phyloP scores from a whole-genome alignment of 2,888 invertebrate genomes.

The Adelognathus sp. region DNA sequence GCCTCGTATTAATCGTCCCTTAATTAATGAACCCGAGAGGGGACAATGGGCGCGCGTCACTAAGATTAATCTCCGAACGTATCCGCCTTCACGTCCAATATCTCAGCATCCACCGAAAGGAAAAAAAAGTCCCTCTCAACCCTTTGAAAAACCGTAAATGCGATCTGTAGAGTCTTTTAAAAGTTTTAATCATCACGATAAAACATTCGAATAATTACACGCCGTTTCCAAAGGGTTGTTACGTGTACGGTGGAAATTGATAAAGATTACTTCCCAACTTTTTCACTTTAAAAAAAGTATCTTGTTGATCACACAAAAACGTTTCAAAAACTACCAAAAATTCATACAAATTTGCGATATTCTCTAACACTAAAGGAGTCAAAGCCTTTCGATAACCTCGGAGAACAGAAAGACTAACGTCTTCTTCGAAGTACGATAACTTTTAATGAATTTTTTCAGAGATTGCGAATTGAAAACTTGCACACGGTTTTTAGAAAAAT shows the following conservation, averaged over 20 bases:
- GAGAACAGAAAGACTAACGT: background rate
- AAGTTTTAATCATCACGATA: background rate
- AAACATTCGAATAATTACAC: background rate
- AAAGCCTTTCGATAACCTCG: background rate
- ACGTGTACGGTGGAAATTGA: background rate
- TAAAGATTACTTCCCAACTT: background rate
- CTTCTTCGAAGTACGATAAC: background rate
- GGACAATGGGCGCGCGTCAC: slow-evolving; percentile 52
- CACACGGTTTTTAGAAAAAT: too few species aligned
- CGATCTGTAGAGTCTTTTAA: background rate
- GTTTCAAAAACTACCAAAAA: background rate
- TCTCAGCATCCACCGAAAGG: background rate
- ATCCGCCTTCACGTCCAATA: slow-evolving; percentile 57
- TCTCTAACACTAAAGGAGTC: too few species aligned
- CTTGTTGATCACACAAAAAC: background rate
- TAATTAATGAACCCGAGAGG: slow-evolving; percentile 72
- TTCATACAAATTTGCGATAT: too few species aligned
- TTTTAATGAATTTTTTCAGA: too few species aligned
- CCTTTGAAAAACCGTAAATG: too few species aligned
- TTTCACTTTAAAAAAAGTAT: background rate
- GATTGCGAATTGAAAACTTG: too few species aligned
- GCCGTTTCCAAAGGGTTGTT: background rate
- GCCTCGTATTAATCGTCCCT: slow-evolving; percentile 73
- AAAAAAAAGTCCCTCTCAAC: background rate
- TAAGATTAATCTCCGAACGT: slow-evolving; percentile 63